Base-by-base conservation (phyloP, 2,888 invertebrate genomes). In the Julus scanicus region DNA sequence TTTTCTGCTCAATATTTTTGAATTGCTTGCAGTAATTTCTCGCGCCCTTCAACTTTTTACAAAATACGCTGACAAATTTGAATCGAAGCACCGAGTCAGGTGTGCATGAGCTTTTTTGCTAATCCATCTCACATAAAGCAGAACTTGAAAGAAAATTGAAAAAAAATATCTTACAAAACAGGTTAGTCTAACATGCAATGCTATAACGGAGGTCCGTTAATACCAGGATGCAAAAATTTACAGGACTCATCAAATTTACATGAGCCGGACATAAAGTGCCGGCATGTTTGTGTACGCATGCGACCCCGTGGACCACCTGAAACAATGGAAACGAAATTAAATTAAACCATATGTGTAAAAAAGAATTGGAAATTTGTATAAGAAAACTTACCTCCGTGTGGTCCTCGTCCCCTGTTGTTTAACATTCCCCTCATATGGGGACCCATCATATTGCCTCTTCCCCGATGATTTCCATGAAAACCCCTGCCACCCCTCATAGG, bases 191-290 rank as follows among this genome's bases (percentile, higher is more conserved):
- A 85, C 37, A 40, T 5, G 44, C 20, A 9, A 48, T 89, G 44
- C 80, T 89, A 89, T 86, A 89, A 86, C 63, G 86, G 63, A 80
- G 89, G 89, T 87, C 89, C 88, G 84, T 89, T 89, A 6, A 88
- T 90, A 89, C 94, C 95, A 3, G 96, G 96, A 93, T 97, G 97
- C 90, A 96, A 93, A 92, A 96, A 97, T 88, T 95, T 94, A 92
- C 97, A 98, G 90, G 95, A 95, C 90, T 96, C 96, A 88, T 96
- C 96, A 91, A 96, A 95, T 87, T 96, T 94, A 93, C 97, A 97
- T 89, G 95, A 96, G 0, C 97, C 97, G 90, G 94, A 95, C 91
- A 95, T 95, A 91, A 96, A 96, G 92, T 96, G 95, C 91, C 96
- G 95, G 91, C 97, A 97, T 15, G 87, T 53, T 20, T 49, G 48